Percentiles rank a stretch among this genome's conserved stretches.
Evolutionary conservation across 2,113 vertebrate species (phyloP).

Genomic region (Hippolais icterina): DNA sequence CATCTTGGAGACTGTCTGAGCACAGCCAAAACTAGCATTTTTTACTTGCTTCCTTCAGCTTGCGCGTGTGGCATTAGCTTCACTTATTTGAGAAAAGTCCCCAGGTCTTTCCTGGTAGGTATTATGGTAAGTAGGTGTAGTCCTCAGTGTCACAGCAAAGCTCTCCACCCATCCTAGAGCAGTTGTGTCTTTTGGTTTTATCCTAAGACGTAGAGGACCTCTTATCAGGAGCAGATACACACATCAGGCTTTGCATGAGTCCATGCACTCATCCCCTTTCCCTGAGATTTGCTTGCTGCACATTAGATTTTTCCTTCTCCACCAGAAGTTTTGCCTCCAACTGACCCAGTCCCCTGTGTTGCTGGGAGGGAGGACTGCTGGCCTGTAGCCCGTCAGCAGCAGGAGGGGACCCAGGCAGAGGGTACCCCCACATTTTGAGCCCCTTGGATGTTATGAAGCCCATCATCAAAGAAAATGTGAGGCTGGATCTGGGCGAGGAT

Average conservation of each 20-base stretch:
- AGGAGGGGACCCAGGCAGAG: slow-evolving; percentile 64
- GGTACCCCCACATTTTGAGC: slow-evolving; percentile 51
- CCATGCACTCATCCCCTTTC: neutral
- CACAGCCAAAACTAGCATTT: neutral
- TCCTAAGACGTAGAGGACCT: neutral
- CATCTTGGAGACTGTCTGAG: neutral
- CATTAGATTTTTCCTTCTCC: neutral
- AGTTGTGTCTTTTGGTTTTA: neutral
- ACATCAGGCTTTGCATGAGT: neutral
- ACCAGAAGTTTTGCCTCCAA: neutral
- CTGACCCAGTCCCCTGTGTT: neutral
- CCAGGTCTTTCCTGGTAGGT: neutral
- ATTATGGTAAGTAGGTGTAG: neutral
- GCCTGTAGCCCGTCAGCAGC: neutral
- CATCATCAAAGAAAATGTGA: slow-evolving; percentile 73
- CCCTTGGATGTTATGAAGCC: slow-evolving; percentile 56
- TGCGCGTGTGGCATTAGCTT: neutral
- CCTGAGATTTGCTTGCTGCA: neutral
- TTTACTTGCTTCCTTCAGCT: neutral
- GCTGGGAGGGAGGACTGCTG: neutral
- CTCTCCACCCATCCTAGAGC: neutral
- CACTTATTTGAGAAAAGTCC: neutral
- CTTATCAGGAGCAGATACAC: neutral
- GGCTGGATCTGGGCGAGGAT: slow-evolving; percentile 72
- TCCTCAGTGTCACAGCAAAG: neutral